These are phyloP conservation scores for Amblyornis subalaris DNA, from an alignment of 2,113 vertebrate species.

Conservation along the genomic window DNA sequence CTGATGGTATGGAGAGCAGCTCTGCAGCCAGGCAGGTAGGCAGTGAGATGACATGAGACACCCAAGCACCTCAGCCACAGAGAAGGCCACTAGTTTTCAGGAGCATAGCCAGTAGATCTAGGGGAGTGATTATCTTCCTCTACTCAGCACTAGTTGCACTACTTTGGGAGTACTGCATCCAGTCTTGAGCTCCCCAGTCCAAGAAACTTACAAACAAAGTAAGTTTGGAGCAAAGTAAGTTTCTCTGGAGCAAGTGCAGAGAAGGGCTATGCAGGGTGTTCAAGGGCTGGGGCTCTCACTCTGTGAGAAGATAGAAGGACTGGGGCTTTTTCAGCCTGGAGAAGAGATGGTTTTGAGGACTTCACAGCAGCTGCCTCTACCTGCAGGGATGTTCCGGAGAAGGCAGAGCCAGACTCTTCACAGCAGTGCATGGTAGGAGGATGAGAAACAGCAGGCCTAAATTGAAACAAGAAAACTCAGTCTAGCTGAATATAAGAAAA, in stretches of 20 bases:
- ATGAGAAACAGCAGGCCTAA: not conserved
- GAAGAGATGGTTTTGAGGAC: not conserved
- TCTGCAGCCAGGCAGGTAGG: not conserved
- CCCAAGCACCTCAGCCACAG: not conserved
- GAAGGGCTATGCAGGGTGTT: not conserved
- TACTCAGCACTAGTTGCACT: not conserved
- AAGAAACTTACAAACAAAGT: not conserved
- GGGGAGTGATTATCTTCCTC: not conserved
- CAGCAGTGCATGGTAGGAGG: not conserved
- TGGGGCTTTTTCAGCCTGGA: not conserved
- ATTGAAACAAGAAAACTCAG: not conserved
- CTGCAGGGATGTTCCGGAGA: accelerated
- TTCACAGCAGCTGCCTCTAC: not conserved
- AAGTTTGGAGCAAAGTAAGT: no score
- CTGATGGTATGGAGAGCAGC: not conserved
- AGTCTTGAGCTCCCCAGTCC: not conserved
- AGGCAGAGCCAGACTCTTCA: not conserved
- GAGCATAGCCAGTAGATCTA: not conserved
- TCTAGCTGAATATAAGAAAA: not conserved
- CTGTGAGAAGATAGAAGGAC: not conserved
- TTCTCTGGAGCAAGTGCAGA: not conserved
- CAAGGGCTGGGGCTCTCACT: not conserved
- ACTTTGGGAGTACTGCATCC: not conserved
- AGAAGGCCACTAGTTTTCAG: not conserved
- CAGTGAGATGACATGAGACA: not conserved